phyloP scores from a whole-genome alignment of 2,797 vertebrate species.

The Chelmon rostratus region DNA sequence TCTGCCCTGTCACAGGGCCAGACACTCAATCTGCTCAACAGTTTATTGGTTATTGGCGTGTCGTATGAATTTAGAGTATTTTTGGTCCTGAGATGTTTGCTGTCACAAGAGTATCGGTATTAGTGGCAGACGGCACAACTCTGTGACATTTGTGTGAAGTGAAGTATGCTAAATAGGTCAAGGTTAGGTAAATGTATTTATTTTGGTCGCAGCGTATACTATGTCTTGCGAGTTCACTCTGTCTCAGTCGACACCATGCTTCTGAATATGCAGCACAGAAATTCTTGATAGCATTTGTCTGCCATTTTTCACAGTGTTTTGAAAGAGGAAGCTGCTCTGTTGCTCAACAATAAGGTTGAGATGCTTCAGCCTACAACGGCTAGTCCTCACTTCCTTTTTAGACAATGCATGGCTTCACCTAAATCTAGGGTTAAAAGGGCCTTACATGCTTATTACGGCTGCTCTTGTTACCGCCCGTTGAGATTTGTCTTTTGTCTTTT shows the following conservation, averaged over 20 bases:
- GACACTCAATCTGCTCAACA: constrained; percentile 43
- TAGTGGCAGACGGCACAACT: constrained; percentile 7
- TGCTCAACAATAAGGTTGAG: constrained; percentile 28
- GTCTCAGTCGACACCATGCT: not conserved
- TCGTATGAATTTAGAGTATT: constrained; percentile 43
- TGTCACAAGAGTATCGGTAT: constrained; percentile 17
- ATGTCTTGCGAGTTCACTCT: not conserved
- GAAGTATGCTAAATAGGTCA: constrained; percentile 38
- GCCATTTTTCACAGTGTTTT: constrained; percentile 18
- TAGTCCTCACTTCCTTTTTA: constrained; percentile 71
- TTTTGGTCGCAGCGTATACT: constrained; percentile 43
- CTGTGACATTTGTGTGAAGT: constrained; percentile 22
- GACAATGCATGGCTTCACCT: constrained; percentile 27
- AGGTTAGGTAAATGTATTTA: constrained; percentile 57
- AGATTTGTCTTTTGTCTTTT: not conserved
- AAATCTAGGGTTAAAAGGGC: constrained; percentile 14
- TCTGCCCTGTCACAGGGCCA: constrained; percentile 50
- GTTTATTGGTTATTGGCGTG: constrained; percentile 19
- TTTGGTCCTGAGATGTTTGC: constrained; percentile 32
- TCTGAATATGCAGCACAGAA: not conserved
- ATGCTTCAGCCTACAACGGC: constrained; percentile 47
- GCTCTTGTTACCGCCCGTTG: not conserved
- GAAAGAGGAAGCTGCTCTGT: constrained; percentile 73
- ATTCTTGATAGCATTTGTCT: not conserved
- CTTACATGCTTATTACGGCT: not conserved